Evolutionary conservation across 2,888 invertebrate genomes (phyloP).

Genomic region (Acronicta aceris): DNA sequence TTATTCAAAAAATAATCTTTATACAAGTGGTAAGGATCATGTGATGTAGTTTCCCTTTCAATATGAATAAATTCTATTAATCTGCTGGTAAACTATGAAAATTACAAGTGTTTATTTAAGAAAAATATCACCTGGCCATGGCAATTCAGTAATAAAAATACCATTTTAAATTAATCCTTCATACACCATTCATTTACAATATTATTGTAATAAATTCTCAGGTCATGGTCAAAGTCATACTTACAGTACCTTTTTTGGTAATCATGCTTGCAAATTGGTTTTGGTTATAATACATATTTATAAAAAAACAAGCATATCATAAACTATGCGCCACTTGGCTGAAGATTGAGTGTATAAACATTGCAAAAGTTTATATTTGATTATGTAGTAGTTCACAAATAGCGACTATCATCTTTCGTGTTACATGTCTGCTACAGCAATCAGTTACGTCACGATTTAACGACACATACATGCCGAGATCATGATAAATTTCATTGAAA

Average conservation of each 20-base stretch:
- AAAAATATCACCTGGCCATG: no score
- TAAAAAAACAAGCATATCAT: constrained; percentile 7
- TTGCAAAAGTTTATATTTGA: constrained; percentile 36
- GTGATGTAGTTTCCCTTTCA: no score
- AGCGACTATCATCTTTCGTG: constrained; percentile 10
- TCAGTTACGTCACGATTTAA: constrained; percentile 44
- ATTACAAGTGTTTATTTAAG: no score
- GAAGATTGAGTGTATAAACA: constrained; percentile 41
- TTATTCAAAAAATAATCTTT: no score
- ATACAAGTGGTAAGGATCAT: no score
- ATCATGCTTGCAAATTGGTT: constrained; percentile 12
- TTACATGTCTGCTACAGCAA: constrained; percentile 5
- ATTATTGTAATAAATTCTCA: constrained; percentile 21
- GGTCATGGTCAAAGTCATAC: constrained; percentile 42
- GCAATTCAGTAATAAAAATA: no score
- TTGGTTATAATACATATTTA: no score
- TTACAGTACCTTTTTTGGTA: constrained; percentile 9
- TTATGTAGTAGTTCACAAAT: constrained; percentile 18
- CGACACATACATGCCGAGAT: constrained; percentile 14
- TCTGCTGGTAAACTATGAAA: no score
- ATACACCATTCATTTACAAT: constrained; percentile 1
- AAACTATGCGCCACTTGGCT: constrained; percentile 17
- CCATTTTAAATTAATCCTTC: no score
- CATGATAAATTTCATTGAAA: constrained; percentile 29
- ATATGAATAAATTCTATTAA: no score